phyloP scores from a whole-genome alignment of 2,888 invertebrate genomes.

The Synanthedon formicaeformis region DNA sequence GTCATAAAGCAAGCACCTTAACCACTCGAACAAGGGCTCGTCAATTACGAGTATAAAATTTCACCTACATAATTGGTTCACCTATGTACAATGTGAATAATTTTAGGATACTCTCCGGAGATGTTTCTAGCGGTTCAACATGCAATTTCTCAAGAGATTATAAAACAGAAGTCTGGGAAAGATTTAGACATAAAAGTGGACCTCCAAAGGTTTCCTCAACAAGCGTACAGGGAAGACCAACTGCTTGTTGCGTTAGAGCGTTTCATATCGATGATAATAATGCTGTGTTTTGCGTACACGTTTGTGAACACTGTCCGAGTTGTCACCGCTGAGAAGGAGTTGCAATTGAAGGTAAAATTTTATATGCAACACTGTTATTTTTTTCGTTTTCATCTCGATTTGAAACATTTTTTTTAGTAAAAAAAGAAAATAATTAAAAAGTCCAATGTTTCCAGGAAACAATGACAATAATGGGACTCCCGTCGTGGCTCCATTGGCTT shows the following conservation, averaged over 20 bases:
- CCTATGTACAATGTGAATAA: neutral
- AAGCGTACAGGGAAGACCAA: slow-evolving; percentile 76
- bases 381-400: too few relatives aligned
- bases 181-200: slow-evolving; percentile 47
- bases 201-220: slow-evolving; percentile 79
- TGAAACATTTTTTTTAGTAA: too few relatives aligned
- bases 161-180: slow-evolving; percentile 45
- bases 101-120: slow-evolving; percentile 53
- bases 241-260: slow-evolving; percentile 76
- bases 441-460: slow-evolving; percentile 74
- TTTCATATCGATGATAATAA: slow-evolving; percentile 82
- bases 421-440: too few relatives aligned
- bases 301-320: slow-evolving; percentile 83
- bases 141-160: slow-evolving; percentile 52
- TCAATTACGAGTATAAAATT: too few relatives aligned
- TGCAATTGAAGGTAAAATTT: slow-evolving; percentile 74
- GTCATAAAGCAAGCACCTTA: too few relatives aligned
- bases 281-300: slow-evolving; percentile 86
- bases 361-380: neutral
- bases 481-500: slow-evolving; percentile 86
- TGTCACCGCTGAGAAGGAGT: slow-evolving; percentile 82
- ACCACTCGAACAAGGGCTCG: too few relatives aligned
- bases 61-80: too few relatives aligned
- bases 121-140: slow-evolving; percentile 58
- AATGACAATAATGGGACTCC: slow-evolving; percentile 92